Evolutionary conservation across 2,797 vertebrate genomes (phyloP), one percentile per base, ranked within the genome.

Genomic region (Lutjanus campechanus): DNA sequence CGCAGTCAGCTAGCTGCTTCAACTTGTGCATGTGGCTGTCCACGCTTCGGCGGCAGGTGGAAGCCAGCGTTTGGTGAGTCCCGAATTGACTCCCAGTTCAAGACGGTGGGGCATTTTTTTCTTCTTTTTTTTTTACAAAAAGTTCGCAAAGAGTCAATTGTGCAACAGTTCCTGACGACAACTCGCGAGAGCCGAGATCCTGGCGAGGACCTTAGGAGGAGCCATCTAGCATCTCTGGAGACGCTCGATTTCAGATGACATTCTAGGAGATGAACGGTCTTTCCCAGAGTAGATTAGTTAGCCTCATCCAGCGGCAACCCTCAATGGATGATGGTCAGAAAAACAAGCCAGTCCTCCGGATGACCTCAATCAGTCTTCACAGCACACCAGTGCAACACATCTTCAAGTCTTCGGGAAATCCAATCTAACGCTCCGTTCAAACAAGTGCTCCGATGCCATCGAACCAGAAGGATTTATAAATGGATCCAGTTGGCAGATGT

Each of bases 1-100:
- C 76, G 43, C 89, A 81, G 86, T 91, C 83, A 55, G 73, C 85
- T 93, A 93, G 96, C 96, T 96, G 96, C 95, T 95, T 93, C 19
- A 44, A 85, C 73, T 92, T 93, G 93, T 94, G 94, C 92, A 85
- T 85, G 84, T 82, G 84, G 90, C 85, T 11, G 76, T 79, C 79
- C 86, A 63, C 56, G 40, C 68, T 72, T 62, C 2, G 44, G 49
- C 60, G 49, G 59, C 64, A 22, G n/a, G 74, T 66, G 68, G 83
- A 79, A 88, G 77, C 77, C 89, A 77, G 70, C 44, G 22, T 88
- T 84, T 81, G 70, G 59, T 36, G 81, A 87, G 84, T 84, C 81
- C 82, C 71, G 36, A 89, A 82, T 72, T 67, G 74, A 74, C 61
- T 83, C 77, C 69, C 60, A 50, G 81, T 81, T 85, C 73, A 73